Base-by-base conservation (phyloP, 1,140 invertebrate species). In the Luehdorfia chinensis region DNA sequence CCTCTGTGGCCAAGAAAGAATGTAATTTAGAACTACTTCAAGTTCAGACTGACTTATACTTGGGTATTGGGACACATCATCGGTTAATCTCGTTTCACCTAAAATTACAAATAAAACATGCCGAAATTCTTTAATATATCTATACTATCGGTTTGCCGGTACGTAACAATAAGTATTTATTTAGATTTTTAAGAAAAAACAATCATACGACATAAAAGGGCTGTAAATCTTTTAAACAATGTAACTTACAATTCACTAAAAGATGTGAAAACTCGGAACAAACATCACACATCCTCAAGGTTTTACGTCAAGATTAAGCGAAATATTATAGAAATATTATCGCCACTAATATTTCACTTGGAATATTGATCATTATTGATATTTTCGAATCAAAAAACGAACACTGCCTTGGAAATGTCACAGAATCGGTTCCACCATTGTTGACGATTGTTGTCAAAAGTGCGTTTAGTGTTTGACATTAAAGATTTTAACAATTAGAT, bases 211-310 rank as follows among this genome's bases (percentile, higher is more conserved):
- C 64, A 59, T 50, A 67, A 68, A 63, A 66, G 55, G 55, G 50
- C 51, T 53, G 56, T 44, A 63, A 68, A 70, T 73, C 75, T 77
- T 79, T 64, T 75, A 84, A 87, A 87, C 76, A 78, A 86, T 78
- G 80, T 80, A 75, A 89, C 92, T 93, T 91, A 93, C 92, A 93
- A 76, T 92, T 91, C 74, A 92, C 87, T 85, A 93, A 89, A 87
- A 93, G 90, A 86, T 93, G 91, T 79, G 92, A 89, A 88, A 93
- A 93, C 83, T 93, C 92, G 59, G 91, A 91, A 88, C 92, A 93
- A 88, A 92, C 91, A 91, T 93, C 92, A 89, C 92, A 93, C 92
- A 93, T 93, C 87, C 88, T 89, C 72, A 66, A 68, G 47, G 65
- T 65, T 84, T 84, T 80, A 54, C 47, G 41, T 66, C 45, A 71